Evolutionary conservation across 2,113 vertebrate species (phyloP), one percentile per base, ranked within the genome.

Genomic region (Pterophyllum scalare): DNA sequence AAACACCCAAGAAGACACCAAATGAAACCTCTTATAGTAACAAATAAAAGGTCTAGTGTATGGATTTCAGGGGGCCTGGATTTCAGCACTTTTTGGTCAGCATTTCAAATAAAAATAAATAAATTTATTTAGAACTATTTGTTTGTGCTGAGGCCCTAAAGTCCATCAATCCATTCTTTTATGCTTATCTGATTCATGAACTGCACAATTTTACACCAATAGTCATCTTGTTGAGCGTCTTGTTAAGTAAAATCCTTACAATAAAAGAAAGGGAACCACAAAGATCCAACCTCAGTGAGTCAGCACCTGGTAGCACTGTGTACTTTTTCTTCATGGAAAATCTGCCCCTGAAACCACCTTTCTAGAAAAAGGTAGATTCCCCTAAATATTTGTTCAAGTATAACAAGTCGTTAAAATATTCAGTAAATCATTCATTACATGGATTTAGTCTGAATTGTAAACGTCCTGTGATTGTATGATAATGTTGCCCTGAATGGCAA

Each of bases 401-500:
- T 15, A 74, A 75, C 12, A 59, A 22, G 77, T 57, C 35, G 79
- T 26, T 22, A 58, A 78, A 49, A 79, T 74, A 46, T 57, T 78
- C 22, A 54, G 19, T 31, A 19, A 56, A 54, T 88, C 92, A 75
- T 26, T 94, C 87, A 72, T 82, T 87, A 72, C 77, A 1, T 79
- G 15, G 85, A 85, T 94, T 93, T 84, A 88, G 8, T 35, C 6
- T 6, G 62, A 9, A 80, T 5, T 46, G 58, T 77, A 85, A 88
- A 91, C 91, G 93, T 95, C 94, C 95, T 84, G 86, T 81, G 85
- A 95, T 95, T 95, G 54, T 90, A 22, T 82, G 38, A 54, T 35
- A 70, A 75, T 79, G 64, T 76, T 75, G 59, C 12, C 13, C 38
- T 77, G 62, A 80, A 83, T 62, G 19, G 20, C 40, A 10, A 6